Conservation (phyloP, 2,888 invertebrate genomes). For the Morinoia aosen region DNA sequence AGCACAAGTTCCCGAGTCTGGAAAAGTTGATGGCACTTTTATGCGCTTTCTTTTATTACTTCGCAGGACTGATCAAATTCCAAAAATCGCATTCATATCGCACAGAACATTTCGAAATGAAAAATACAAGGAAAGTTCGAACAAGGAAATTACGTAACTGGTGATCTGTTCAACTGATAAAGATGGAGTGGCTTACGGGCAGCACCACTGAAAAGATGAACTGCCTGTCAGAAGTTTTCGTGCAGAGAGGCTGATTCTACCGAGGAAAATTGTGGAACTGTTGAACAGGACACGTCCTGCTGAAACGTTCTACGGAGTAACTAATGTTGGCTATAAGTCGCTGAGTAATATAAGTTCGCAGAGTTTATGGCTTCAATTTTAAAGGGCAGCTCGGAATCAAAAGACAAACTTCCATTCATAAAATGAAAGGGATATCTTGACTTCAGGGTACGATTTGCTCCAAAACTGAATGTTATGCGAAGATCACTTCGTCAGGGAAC, state of each 20-base stretch:
- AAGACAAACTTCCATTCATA: background rate
- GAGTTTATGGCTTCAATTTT: background rate
- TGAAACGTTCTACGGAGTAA: background rate
- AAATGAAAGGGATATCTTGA: background rate
- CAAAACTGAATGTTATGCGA: background rate
- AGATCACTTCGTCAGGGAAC: background rate
- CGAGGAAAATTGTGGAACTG: background rate
- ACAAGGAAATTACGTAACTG: background rate
- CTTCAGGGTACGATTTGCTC: background rate
- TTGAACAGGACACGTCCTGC: background rate
- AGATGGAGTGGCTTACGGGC: background rate
- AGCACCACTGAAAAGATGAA: background rate
- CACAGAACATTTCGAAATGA: constrained; percentile 45
- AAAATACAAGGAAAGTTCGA: constrained; percentile 5
- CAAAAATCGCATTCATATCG: constrained; percentile 33
- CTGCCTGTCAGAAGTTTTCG: background rate
- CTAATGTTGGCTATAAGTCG: background rate
- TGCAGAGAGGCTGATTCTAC: background rate
- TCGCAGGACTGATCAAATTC: constrained; percentile 30
- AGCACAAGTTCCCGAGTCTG: constrained; percentile 41
- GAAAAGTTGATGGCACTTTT: constrained; percentile 46
- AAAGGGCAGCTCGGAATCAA: background rate
- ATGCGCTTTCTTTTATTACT: constrained; percentile 48
- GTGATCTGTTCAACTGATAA: constrained; percentile 38
- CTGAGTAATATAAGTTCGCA: background rate